Evolutionary conservation across 2,888 invertebrate genomes (phyloP), one percentile per base, ranked within the genome.

Genomic region (Temnothorax ravouxi): DNA sequence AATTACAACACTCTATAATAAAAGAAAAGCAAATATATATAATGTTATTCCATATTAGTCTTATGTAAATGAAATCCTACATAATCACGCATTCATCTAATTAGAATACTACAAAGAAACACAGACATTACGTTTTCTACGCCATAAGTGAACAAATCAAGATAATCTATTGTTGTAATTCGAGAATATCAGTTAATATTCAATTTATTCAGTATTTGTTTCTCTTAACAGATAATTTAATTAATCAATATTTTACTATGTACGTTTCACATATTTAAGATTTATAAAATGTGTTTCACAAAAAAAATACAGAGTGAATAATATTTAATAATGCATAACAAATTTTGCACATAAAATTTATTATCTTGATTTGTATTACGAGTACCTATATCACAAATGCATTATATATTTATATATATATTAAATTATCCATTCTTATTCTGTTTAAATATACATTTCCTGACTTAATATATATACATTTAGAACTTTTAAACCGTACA

Each of bases 121-220:
- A 64, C 15, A 66, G 13, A 38, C 8, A 66, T 76, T 66, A 66
- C 8, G n/a, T 67, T 66, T 66, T 38, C 34, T 54, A 52, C 38
- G 15, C 6, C 8, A 29, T 54, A 64, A 52, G 38, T 64, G 25
- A 77, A 66, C 66, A 77, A 77, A 77, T 67, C 77, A 77, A 77
- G 67, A 77, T 15, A 54, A 66, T 54, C 6, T 25, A n/a, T 54
- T 76, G 1, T 76, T 38, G 13, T n/a, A 34, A 52, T 25, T 44
- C 2, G 47, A 66, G 1, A 44, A 34, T 34, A 5, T 61, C n/a
- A 50, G 2, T n/a, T 44, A 47, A n/a, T 18, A 8, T 50, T 38
- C 34, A 61, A n/a, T 41, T 76, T 34, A n/a, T 34, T 1, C 3
- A 29, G 29, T 29, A 18, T 75, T 25, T 21, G 1, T 13, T 66